Evolutionary conservation across 2,113 vertebrate species (phyloP).

Genomic region (Tragelaphus strepsiceros): DNA sequence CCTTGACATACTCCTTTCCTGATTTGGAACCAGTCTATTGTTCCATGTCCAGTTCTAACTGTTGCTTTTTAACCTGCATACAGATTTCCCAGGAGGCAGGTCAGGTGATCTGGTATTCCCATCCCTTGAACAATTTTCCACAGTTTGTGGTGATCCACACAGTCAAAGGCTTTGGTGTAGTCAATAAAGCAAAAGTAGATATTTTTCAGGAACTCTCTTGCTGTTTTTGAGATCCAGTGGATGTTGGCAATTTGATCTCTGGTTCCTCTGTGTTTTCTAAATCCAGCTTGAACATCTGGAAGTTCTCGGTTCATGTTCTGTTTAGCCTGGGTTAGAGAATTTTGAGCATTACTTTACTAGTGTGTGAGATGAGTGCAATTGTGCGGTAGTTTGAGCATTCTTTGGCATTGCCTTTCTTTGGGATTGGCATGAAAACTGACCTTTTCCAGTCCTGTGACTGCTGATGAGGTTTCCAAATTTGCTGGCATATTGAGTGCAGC

Average conservation of each 20-base stretch:
- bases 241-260: not conserved
- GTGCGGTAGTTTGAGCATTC: not conserved
- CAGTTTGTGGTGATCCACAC: not conserved
- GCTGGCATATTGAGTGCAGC: not conserved
- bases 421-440: rapidly evolving
- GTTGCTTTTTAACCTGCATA: not conserved
- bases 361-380: not conserved
- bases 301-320: not conserved
- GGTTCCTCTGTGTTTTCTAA: not conserved
- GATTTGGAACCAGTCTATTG: not conserved
- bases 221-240: not conserved
- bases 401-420: not conserved
- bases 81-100: not conserved
- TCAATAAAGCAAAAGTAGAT: not conserved
- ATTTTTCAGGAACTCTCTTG: not conserved
- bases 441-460: not conserved
- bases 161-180: not conserved
- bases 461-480: not conserved
- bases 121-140: not conserved
- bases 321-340: not conserved
- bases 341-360: not conserved
- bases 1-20: not conserved
- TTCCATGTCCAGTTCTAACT: not conserved
- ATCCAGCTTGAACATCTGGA: not conserved
- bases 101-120: not conserved